Evolutionary conservation across 2,797 vertebrate species (phyloP), one percentile per base, ranked within the genome.

Genomic region (Pipistrellus pipistrellus): DNA sequence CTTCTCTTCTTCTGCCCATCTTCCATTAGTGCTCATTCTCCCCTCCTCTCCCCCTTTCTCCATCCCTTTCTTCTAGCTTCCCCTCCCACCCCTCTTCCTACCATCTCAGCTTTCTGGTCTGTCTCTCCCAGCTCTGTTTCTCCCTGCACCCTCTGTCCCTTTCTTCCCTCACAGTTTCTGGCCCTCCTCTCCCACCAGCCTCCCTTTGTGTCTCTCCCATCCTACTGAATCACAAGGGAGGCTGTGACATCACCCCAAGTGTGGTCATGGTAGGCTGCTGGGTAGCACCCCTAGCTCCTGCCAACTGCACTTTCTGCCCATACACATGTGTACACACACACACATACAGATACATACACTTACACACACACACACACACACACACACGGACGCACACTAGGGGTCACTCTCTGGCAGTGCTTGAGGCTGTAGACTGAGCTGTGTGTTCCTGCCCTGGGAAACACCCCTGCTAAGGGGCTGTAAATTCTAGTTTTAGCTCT

Each of bases 141-240:
- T 89, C 85, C 32, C 55, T 30, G 53, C 51, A 15, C 18, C 46
- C 69, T 53, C 57, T 62, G 44, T n/a, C 30, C 68, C 30, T 46
- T 44, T 64, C 64, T 88, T 94, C 59, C 68, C 71, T 84, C 66
- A 76, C 68, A 68, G 71, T 85, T 90, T 90, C 85, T 91, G 48
- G 27, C 48, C 20, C 20, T 82, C 38, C 41, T 75, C 72, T 46
- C 71, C 44, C 38, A 57, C 51, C 59, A 12, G 23, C 57, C 51
- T 77, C 69, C 93, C 77, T 41, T 83, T 83, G 9, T 69, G 57
- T 92, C 57, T 94, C 94, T 94, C 85, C 83, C 48, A 93, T 84
- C 83, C n/a, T n/a, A 84, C 94, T 92, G 95, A 95, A 92, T 94
- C 95, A 95, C 69, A 80, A 38, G 48, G 69, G 59, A 95, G 71